phyloP scores from a whole-genome alignment of 2,113 vertebrate species.

The Sceloporus undulatus region DNA sequence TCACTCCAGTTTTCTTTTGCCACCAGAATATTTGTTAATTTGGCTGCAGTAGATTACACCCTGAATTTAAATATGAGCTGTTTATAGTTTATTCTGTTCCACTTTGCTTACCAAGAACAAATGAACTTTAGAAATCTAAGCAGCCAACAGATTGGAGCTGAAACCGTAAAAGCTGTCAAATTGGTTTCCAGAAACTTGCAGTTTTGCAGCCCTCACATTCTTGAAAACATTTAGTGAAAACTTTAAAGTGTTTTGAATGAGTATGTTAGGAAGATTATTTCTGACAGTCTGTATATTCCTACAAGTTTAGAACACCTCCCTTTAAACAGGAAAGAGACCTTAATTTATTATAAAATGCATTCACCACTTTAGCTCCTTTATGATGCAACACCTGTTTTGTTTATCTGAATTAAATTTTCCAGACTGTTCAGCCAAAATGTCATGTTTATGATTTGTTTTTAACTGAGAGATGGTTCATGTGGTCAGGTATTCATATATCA shows the following conservation, averaged over 20 bases:
- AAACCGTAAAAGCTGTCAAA: conserved; percentile 26
- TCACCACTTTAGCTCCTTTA: conserved; percentile 2
- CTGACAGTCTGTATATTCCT: not conserved
- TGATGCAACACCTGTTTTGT: not conserved
- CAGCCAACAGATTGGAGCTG: not conserved
- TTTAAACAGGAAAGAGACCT: conserved; percentile 20
- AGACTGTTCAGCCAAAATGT: not conserved
- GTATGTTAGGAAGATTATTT: conserved; percentile 32
- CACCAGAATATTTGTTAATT: not conserved
- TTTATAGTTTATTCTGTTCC: conserved; percentile 17
- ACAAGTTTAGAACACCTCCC: conserved; percentile 2
- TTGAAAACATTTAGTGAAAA: conserved; percentile 41
- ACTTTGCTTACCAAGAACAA: conserved; percentile 45
- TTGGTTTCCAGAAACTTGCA: conserved; percentile 44
- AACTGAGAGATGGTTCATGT: not conserved
- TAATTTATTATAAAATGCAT: not conserved
- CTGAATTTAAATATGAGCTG: conserved; percentile 19
- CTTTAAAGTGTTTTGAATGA: conserved; percentile 23
- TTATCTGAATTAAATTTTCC: conserved; percentile 1
- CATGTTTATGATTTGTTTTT: conserved; percentile 1
- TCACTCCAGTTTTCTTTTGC: not conserved
- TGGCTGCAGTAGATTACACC: not conserved
- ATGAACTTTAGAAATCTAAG: conserved; percentile 31
- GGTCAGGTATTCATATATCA: not conserved
- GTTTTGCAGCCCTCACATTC: conserved; percentile 34